phyloP scores from a whole-genome alignment of 2,888 invertebrate species.

The Spodoptera littoralis region DNA sequence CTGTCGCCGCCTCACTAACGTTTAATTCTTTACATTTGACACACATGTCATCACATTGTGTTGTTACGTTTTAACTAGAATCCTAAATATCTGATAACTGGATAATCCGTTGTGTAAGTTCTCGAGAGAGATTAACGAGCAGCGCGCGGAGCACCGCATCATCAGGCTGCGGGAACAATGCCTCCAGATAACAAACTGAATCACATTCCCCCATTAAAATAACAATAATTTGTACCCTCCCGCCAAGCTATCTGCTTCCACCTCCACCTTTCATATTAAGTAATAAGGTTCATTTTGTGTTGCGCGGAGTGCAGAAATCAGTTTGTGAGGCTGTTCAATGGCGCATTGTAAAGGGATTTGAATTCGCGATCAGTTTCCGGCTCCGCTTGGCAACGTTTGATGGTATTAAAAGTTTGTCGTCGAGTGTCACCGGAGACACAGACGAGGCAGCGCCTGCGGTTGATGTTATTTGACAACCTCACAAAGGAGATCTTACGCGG shows the following conservation, averaged over 20 bases:
- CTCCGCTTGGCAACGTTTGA: slow-evolving; percentile 54
- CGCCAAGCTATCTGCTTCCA: slow-evolving; percentile 36
- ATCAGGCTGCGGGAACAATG: slow-evolving; percentile 37
- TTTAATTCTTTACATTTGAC: not conserved
- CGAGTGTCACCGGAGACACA: slow-evolving; percentile 43
- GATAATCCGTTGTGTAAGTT: slow-evolving; percentile 5
- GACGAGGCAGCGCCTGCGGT: slow-evolving; percentile 11
- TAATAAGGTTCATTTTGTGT: slow-evolving; percentile 36
- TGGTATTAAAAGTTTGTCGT: slow-evolving; percentile 62
- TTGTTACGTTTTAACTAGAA: not conserved
- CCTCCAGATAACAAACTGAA: slow-evolving; percentile 43
- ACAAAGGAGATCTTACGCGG: slow-evolving; percentile 3
- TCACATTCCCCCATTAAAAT: slow-evolving; percentile 53
- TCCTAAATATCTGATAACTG: slow-evolving; percentile 1
- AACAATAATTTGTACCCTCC: slow-evolving; percentile 57
- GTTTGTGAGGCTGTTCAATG: slow-evolving; percentile 48
- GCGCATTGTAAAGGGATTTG: slow-evolving; percentile 55
- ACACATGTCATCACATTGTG: not conserved
- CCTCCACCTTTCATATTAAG: slow-evolving; percentile 6
- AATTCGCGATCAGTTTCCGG: slow-evolving; percentile 47
- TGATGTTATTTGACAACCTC: slow-evolving; percentile 13
- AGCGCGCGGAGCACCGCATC: slow-evolving; percentile 22
- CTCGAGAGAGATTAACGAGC: slow-evolving; percentile 23
- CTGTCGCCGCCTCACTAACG: too few relatives aligned
- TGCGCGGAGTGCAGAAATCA: slow-evolving; percentile 19